Base-by-base conservation (phyloP, 2,888 invertebrate species). In the Tachina grossa region DNA sequence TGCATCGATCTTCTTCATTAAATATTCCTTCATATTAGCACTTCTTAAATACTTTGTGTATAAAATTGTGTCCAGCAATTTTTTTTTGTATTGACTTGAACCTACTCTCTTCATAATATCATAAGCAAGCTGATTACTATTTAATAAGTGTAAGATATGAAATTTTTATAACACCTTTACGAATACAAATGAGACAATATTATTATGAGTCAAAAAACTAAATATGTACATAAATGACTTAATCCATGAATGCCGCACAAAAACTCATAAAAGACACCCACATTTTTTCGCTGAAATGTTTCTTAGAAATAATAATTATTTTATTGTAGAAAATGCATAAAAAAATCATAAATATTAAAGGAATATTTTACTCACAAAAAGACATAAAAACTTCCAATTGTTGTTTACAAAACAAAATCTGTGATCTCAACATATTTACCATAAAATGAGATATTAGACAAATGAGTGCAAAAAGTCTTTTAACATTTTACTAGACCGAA, bases 151-250 rank as follows among this genome's bases (percentile, higher is more conserved):
- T 79, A 63, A 61, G 74, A 78, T 83, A 74, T 83, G 59, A 78
- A 74, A 75, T 75, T 74, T 68, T 61, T 19, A 41, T n/a, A 57
- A 16, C 6, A 55, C 5, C n/a, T 6, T 22, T 11, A n/a, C 77
- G 82, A 76, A 82, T 82, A 69, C 53, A n/a, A 82, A 82, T 75
- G 16, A 72, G 45, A 71, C 43, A 77, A 66, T 77, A 72, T 47
- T 71, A 72, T 47, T 71, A 77, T 83, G 77, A 83, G 72, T 77
- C 43, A 55, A 63, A 72, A 19, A 51, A 47, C 57, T 77, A 77
- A 31, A 68, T 75, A n/a, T n/a, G n/a, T n/a, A 75, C 49, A 22
- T 16, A 55, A 16, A 16, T 57, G 39, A 11, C 22, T 68, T 31
- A 59, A 31, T 11, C 6, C 31, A 22, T 13, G 53, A 68, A 57